Percentiles rank a stretch among this genome's conserved stretches.
phyloP scores from a whole-genome alignment of 2,113 vertebrate genomes.

The Poicephalus gulielmi region DNA sequence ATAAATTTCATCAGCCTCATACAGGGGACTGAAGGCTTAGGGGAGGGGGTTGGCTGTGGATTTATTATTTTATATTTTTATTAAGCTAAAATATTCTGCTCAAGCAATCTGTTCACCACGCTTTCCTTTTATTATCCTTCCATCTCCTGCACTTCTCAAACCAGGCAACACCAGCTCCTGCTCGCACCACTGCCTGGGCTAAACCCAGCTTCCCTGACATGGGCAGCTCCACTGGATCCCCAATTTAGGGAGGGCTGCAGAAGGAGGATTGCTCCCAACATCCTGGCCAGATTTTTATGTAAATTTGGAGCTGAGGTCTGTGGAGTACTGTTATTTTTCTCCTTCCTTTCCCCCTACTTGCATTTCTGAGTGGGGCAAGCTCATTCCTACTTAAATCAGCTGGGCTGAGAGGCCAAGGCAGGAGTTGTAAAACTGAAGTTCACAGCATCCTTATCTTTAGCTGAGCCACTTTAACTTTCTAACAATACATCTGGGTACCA shows the following conservation, averaged over 20 bases:
- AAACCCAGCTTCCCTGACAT: fast-evolving
- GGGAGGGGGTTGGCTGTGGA: neutral
- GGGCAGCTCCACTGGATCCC: neutral
- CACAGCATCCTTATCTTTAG: slow-evolving; percentile 49
- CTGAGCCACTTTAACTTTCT: slow-evolving; percentile 56
- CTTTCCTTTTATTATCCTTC: neutral
- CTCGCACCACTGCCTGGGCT: neutral
- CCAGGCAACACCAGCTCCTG: neutral
- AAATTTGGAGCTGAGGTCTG: neutral
- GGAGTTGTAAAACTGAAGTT: slow-evolving; percentile 37
- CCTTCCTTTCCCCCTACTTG: fast-evolving
- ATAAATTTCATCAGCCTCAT: slow-evolving; percentile 73
- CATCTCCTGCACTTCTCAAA: neutral
- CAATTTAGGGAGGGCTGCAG: neutral
- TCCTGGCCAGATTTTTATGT: fast-evolving
- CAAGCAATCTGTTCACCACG: neutral
- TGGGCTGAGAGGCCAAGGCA: slow-evolving; percentile 27
- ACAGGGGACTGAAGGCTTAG: slow-evolving; percentile 6
- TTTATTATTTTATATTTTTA: neutral
- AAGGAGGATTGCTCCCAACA: neutral
- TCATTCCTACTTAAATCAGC: slow-evolving; percentile 26
- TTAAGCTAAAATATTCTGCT: slow-evolving; percentile 47
- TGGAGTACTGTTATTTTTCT: neutral
- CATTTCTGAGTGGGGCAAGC: neutral
- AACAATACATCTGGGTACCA: slow-evolving; percentile 58